These are phyloP conservation scores for Chironomus riparius DNA, from an alignment of 2,888 invertebrate species.

Conservation along the genomic window DNA sequence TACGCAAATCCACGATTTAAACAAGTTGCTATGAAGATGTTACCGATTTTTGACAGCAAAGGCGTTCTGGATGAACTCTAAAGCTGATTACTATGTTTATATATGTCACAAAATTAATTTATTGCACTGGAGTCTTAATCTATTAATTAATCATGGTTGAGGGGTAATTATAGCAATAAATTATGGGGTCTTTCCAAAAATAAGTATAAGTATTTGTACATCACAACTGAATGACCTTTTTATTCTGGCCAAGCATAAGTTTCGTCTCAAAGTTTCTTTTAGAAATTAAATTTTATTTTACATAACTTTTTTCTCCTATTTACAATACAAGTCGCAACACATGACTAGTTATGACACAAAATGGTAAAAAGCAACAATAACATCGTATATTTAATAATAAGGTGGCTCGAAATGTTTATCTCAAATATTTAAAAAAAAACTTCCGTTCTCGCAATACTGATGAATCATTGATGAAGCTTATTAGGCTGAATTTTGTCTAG, in stretches of 20 bases:
- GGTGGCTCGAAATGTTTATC: background rate
- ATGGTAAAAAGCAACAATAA: background rate
- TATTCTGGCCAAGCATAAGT: too few relatives aligned
- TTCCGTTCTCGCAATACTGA: background rate
- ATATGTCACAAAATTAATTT: background rate
- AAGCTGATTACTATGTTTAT: background rate
- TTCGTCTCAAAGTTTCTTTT: too few relatives aligned
- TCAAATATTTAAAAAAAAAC: background rate
- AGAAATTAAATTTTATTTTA: background rate
- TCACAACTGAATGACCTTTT: too few relatives aligned
- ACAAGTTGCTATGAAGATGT: background rate
- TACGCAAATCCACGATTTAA: background rate
- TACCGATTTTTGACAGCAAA: conserved; percentile 5
- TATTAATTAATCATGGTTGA: too few relatives aligned
- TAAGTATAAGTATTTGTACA: too few relatives aligned
- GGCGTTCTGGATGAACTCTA: conserved; percentile 14
- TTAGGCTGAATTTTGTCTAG: background rate
- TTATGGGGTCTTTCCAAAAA: too few relatives aligned
- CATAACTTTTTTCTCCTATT: background rate
- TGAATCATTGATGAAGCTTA: background rate
- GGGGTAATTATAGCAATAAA: too few relatives aligned
- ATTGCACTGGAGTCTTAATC: too few relatives aligned
- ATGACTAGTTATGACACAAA: background rate
- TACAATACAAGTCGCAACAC: conserved; percentile 1
- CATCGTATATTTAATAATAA: background rate